A percentile compares a stretch with the other conserved stretches of the same genome.
phyloP scores from a whole-genome alignment of 2,888 invertebrate genomes.

The Lutraria lutraria region DNA sequence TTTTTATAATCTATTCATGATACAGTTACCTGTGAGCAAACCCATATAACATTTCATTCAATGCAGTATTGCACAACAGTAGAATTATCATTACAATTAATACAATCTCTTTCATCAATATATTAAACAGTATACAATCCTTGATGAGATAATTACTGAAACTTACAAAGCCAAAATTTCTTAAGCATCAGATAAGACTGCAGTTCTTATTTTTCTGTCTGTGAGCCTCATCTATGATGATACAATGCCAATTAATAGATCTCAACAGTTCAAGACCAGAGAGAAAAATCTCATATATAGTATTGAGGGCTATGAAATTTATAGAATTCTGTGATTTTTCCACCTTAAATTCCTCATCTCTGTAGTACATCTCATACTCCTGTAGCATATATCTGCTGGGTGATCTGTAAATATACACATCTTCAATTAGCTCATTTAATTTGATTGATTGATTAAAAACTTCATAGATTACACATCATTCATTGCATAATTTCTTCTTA shows the following conservation, averaged over 20 bases:
- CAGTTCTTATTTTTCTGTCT: conserved; percentile 99
- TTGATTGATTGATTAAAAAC: too few species aligned
- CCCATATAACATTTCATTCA: too few species aligned
- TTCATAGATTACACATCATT: too few species aligned
- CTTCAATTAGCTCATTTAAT: too few species aligned
- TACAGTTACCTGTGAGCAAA: too few species aligned
- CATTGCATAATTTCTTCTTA: too few species aligned
- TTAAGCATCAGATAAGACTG: conserved; percentile 96
- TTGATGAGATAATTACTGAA: not conserved
- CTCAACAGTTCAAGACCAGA: conserved; percentile 98
- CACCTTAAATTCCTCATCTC: conserved; percentile 89
- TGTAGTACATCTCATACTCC: conserved; percentile 98
- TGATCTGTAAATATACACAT: conserved; percentile 67
- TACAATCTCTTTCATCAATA: too few species aligned
- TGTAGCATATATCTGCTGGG: conserved; percentile 98
- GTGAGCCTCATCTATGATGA: conserved; percentile 99
- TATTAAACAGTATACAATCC: too few species aligned
- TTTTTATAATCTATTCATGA: too few species aligned
- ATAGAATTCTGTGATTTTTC: conserved; percentile 83
- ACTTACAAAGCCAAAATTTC: conserved; percentile 92
- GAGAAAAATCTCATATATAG: conserved; percentile 99
- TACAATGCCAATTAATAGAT: conserved; percentile 97
- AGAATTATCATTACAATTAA: too few species aligned
- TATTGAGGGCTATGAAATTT: conserved; percentile 99
- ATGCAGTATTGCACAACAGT: too few species aligned